These are phyloP conservation scores for Alauda arvensis DNA, from an alignment of 2,797 vertebrate genomes.

Conservation along the genomic window DNA sequence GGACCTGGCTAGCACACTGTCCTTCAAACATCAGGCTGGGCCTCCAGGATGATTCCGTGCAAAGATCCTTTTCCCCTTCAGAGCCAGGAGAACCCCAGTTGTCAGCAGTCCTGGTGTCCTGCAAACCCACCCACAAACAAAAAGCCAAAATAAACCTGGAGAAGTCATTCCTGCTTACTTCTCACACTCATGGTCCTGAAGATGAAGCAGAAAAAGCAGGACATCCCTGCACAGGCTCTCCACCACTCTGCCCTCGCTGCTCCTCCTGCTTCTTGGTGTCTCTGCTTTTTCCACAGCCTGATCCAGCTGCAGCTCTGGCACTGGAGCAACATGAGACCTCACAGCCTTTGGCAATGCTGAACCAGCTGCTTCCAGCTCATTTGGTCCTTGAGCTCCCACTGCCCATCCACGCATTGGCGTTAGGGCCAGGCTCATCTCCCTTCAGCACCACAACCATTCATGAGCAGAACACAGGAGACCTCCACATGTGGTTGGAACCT, in stretches of 20 bases:
- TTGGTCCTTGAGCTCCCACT: background rate
- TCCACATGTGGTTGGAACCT: background rate
- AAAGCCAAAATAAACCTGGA: background rate
- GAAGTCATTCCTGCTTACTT: background rate
- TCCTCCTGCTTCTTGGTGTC: background rate
- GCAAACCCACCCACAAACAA: background rate
- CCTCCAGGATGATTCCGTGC: fast-evolving
- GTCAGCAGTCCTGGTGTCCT: background rate
- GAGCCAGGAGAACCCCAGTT: background rate
- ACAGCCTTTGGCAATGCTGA: fast-evolving
- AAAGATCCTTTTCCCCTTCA: background rate
- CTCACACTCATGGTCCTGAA: background rate
- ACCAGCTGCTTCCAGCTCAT: background rate
- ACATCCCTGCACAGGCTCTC: background rate
- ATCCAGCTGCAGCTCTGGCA: background rate
- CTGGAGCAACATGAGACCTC: background rate
- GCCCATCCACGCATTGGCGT: fast-evolving
- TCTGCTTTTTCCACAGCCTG: background rate
- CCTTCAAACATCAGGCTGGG: background rate
- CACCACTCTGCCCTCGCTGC: fast-evolving
- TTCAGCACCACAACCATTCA: fast-evolving
- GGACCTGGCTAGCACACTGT: background rate
- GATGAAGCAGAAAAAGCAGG: background rate
- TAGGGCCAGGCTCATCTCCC: fast-evolving
- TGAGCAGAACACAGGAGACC: background rate